A percentile compares a stretch with the other conserved stretches of the same genome.
Conservation (phyloP, 1,140 invertebrate species). For the Diprion similis region DNA sequence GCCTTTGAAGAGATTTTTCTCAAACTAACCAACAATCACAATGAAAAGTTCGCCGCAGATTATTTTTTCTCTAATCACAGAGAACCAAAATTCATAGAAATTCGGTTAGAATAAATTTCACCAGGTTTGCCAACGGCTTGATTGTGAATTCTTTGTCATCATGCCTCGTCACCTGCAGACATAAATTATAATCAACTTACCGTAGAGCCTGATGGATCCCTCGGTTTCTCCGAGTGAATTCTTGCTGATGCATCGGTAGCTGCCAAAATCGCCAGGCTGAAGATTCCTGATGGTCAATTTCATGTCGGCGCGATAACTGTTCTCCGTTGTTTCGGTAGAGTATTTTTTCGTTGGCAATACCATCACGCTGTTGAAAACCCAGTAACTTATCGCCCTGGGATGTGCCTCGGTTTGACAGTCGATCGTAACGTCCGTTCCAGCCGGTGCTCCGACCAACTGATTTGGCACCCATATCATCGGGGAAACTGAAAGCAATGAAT, state of each 20-base stretch:
- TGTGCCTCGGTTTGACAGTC: slow-evolving; percentile 94
- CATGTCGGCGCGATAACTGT: slow-evolving; percentile 87
- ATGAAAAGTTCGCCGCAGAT: too few relatives aligned
- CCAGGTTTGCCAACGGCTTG: too few relatives aligned
- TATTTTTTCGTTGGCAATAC: slow-evolving; percentile 84
- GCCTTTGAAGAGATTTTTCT: too few relatives aligned
- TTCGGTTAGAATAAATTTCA: too few relatives aligned
- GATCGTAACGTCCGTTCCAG: slow-evolving; percentile 87
- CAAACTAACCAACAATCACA: too few relatives aligned
- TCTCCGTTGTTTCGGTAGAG: slow-evolving; percentile 77
- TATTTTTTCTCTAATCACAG: too few relatives aligned
- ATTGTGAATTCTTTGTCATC: too few relatives aligned
- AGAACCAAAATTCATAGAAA: too few relatives aligned
- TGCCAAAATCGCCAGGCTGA: slow-evolving; percentile 79
- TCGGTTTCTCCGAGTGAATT: slow-evolving; percentile 94
- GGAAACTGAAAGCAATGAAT: slow-evolving; percentile 70
- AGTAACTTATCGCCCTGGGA: slow-evolving; percentile 90
- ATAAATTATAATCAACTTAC: slow-evolving; percentile 65
- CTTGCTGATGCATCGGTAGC: slow-evolving; percentile 88
- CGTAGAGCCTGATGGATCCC: slow-evolving; percentile 89
- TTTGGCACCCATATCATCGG: slow-evolving; percentile 93
- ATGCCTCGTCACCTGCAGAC: too few relatives aligned
- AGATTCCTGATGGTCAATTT: slow-evolving; percentile 83
- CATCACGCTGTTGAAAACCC: slow-evolving; percentile 88
- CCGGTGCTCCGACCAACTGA: slow-evolving; percentile 87